phyloP scores from a whole-genome alignment of 2,113 vertebrate species.

The Mastomys coucha region DNA sequence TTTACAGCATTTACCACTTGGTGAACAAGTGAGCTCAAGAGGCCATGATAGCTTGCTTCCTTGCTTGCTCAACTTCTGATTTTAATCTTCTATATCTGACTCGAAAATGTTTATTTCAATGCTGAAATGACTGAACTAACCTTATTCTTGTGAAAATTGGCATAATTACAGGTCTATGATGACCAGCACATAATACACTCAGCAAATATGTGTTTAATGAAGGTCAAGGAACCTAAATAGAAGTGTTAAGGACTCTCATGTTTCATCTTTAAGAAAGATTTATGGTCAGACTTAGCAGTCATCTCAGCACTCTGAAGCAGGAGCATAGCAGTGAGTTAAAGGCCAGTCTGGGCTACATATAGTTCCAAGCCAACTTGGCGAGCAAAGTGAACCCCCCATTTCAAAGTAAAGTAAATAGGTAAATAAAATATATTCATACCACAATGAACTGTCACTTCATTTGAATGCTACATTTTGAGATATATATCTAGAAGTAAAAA shows the following conservation, averaged over 20 bases:
- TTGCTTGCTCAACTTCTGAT: not conserved
- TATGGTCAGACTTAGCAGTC: not conserved
- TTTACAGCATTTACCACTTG: not conserved
- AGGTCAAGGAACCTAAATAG: not conserved
- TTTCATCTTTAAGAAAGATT: not conserved
- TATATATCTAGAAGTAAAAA: not conserved
- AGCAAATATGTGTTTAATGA: not conserved
- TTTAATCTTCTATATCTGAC: not conserved
- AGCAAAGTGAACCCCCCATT: not conserved
- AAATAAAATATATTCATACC: not conserved
- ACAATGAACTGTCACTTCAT: not conserved
- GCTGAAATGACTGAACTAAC: not conserved
- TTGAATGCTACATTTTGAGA: not conserved
- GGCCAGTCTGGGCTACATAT: not conserved
- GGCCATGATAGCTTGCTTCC: not conserved
- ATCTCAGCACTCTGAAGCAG: no score
- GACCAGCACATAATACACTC: not conserved
- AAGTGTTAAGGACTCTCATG: not conserved
- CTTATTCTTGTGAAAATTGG: not conserved
- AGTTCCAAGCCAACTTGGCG: not conserved
- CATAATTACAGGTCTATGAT: not conserved
- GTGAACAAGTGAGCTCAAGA: not conserved
- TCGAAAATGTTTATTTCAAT: not conserved
- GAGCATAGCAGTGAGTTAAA: not conserved
- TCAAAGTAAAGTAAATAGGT: not conserved